phyloP scores from a whole-genome alignment of 1,140 invertebrate species.

The Colletes latitarsis region DNA sequence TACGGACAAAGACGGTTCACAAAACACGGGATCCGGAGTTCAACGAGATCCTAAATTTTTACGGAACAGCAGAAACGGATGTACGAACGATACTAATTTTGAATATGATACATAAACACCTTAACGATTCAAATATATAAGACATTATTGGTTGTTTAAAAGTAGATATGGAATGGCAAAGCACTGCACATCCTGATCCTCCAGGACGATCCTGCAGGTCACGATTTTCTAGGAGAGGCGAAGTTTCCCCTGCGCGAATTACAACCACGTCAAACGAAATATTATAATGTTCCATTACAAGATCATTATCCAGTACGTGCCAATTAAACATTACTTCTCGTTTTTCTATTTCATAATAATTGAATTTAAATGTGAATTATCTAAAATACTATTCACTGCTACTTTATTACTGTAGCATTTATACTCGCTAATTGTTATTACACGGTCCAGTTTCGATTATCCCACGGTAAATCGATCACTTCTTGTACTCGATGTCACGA shows the following conservation, averaged over 20 bases:
- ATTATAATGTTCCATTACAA: conserved; percentile 84
- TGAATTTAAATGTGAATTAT: background rate
- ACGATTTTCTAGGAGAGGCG: conserved; percentile 90
- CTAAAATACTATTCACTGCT: background rate
- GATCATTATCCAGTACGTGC: conserved; percentile 78
- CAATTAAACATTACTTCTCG: too few species aligned
- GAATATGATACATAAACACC: background rate
- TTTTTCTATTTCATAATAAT: background rate
- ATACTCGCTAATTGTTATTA: background rate
- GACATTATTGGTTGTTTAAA: conserved; percentile 69
- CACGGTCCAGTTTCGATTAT: too few species aligned
- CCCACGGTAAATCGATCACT: too few species aligned
- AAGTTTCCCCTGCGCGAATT: conserved; percentile 85
- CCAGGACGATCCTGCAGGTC: conserved; percentile 67
- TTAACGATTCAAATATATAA: background rate
- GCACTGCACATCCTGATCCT: conserved; percentile 67
- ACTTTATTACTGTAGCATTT: background rate
- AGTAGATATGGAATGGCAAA: conserved; percentile 82
- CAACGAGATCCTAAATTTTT: conserved; percentile 95
- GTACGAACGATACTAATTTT: conserved; percentile 72
- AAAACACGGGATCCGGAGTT: conserved; percentile 97
- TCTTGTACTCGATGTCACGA: too few species aligned
- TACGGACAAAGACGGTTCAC: conserved; percentile 93
- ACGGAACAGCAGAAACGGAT: conserved; percentile 92
- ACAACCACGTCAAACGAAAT: conserved; percentile 84